Conservation (phyloP, 2,888 invertebrate genomes). For the Polyommatus icarus region DNA sequence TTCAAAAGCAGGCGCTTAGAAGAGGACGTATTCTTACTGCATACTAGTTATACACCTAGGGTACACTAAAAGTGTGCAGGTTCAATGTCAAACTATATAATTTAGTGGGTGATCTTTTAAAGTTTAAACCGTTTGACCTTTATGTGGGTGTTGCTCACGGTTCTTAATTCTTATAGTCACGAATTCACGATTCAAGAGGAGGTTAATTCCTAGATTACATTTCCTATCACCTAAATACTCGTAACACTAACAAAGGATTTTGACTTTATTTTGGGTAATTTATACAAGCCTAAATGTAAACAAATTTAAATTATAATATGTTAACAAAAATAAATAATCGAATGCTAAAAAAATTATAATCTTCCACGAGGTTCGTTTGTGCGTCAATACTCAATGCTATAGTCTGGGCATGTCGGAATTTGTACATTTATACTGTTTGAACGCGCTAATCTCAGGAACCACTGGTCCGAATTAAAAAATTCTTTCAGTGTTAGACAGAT, state of each 20-base stretch:
- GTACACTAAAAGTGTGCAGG: background rate
- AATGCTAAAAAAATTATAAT: background rate
- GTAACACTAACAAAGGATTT: background rate
- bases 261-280: background rate
- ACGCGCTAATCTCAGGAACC: no score
- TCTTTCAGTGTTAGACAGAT: no score
- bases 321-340: background rate
- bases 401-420: background rate
- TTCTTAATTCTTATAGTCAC: background rate
- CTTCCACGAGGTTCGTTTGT: background rate
- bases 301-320: background rate
- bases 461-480: no score
- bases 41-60: no score
- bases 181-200: background rate
- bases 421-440: background rate
- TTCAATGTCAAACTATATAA: background rate
- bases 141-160: background rate
- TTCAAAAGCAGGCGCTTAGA: no score
- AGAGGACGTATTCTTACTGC: no score
- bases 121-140: background rate
- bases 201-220: background rate
- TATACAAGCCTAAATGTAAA: background rate
- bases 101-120: background rate
- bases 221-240: constrained; percentile 2
- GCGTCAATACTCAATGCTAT: background rate